A percentile compares a stretch with the other conserved stretches of the same genome.
Conservation (phyloP, 2,797 vertebrate species). For the Silurus aristotelis region DNA sequence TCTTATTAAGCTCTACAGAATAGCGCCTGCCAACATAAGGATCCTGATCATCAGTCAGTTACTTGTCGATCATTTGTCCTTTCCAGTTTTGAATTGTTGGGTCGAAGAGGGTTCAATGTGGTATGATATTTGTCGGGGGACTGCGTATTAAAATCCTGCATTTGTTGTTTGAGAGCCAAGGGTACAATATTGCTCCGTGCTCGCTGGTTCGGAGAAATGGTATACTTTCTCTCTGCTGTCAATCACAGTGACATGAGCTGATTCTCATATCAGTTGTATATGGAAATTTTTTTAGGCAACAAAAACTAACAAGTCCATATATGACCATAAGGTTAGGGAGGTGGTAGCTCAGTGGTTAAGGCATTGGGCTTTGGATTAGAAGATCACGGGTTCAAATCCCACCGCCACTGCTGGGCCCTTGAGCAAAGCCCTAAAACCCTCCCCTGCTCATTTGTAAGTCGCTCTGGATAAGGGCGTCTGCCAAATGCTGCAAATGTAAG, state of each 20-base stretch:
- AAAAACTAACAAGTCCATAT: too few species aligned
- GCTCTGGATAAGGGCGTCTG: too few species aligned
- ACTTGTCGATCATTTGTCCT: neutral
- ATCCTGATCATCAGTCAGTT: neutral
- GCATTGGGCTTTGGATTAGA: too few species aligned
- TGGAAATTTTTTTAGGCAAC: too few species aligned
- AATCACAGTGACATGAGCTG: neutral
- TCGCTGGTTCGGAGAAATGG: neutral
- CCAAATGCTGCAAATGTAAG: too few species aligned
- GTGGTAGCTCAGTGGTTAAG: too few species aligned
- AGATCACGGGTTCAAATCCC: too few species aligned
- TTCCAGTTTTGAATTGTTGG: neutral
- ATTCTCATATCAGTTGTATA: neutral
- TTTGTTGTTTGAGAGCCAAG: neutral
- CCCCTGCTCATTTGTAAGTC: too few species aligned
- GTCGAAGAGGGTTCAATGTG: neutral
- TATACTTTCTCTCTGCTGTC: neutral
- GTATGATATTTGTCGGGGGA: neutral
- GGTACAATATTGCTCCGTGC: neutral
- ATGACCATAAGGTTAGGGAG: too few species aligned
- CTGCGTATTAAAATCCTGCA: neutral
- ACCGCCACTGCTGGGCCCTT: too few species aligned
- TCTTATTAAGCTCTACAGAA: conserved; percentile 4
- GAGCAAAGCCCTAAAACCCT: too few species aligned
- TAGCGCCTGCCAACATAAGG: neutral